Evolutionary conservation across 2,888 invertebrate species (phyloP).

Genomic region (Drosophila mercatorum): DNA sequence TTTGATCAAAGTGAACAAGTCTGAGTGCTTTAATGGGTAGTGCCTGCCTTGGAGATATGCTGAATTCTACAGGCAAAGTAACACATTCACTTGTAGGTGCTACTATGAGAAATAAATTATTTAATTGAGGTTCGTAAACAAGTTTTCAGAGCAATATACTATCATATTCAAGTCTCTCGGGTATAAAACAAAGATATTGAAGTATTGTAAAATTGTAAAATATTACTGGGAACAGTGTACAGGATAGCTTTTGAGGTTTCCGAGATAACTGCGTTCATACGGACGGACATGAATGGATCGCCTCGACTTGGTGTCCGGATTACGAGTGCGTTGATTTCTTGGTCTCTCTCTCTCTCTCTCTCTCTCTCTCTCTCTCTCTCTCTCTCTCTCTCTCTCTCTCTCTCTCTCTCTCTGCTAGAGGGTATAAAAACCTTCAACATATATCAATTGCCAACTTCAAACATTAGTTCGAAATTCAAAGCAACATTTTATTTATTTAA

Average conservation of each 20-base stretch:
- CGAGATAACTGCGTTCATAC: not conserved
- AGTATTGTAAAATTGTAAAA: too few species aligned
- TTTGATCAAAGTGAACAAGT: not conserved
- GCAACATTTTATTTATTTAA: not conserved
- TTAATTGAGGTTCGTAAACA: not conserved
- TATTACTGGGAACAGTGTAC: too few species aligned
- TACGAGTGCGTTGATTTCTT: too few species aligned
- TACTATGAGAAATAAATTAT: too few species aligned
- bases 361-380: too few species aligned
- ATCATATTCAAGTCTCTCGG: too few species aligned
- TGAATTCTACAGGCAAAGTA: not conserved
- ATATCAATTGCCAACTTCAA: not conserved
- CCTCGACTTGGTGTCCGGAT: too few species aligned
- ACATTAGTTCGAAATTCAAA: not conserved
- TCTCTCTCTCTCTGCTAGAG: too few species aligned
- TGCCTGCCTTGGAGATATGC: not conserved
- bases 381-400: too few species aligned
- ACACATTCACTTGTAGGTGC: too few species aligned
- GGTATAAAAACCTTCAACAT: not conserved
- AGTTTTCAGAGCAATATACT: not conserved
- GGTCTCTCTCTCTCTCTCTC: too few species aligned
- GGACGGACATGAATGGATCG: not conserved
- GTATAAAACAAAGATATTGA: too few species aligned
- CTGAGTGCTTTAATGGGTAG: not conserved
- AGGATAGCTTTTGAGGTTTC: not conserved